These are phyloP conservation scores for Amiota mariae DNA, from an alignment of 2,888 invertebrate species.

Conservation along the genomic window DNA sequence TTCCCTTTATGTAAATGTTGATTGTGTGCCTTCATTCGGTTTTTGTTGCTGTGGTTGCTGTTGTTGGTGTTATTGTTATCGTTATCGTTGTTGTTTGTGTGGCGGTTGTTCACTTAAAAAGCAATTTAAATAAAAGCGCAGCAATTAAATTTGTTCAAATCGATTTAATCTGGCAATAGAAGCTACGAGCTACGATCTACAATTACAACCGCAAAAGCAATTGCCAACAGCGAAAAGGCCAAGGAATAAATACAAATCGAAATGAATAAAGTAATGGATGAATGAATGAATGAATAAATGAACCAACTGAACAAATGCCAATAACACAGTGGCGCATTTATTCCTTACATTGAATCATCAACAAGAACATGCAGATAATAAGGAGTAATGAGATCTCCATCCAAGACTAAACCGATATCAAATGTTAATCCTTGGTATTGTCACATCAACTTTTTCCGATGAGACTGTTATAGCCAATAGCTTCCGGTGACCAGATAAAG, in stretches of 20 bases:
- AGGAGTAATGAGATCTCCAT: too few species aligned
- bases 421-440: too few species aligned
- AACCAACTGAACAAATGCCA: background rate
- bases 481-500: too few species aligned
- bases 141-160: slow-evolving; percentile 66
- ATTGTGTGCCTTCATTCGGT: background rate
- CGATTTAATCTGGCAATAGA: slow-evolving; percentile 64
- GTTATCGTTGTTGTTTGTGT: background rate
- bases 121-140: slow-evolving; percentile 59
- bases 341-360: too few species aligned
- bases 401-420: too few species aligned
- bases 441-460: too few species aligned
- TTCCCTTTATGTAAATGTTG: slow-evolving; percentile 2
- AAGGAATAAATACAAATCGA: slow-evolving; percentile 5
- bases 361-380: too few species aligned
- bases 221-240: slow-evolving; percentile 5
- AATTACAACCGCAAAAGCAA: slow-evolving; percentile 62
- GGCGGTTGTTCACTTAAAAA: slow-evolving; percentile 55
- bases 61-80: slow-evolving; percentile 8
- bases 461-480: too few species aligned
- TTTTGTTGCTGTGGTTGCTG: background rate
- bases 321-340: too few species aligned
- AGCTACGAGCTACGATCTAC: slow-evolving; percentile 43
- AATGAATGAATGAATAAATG: background rate
- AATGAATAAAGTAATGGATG: background rate